phyloP scores from a whole-genome alignment of 2,797 vertebrate species.

The Coregonus suidteri region DNA sequence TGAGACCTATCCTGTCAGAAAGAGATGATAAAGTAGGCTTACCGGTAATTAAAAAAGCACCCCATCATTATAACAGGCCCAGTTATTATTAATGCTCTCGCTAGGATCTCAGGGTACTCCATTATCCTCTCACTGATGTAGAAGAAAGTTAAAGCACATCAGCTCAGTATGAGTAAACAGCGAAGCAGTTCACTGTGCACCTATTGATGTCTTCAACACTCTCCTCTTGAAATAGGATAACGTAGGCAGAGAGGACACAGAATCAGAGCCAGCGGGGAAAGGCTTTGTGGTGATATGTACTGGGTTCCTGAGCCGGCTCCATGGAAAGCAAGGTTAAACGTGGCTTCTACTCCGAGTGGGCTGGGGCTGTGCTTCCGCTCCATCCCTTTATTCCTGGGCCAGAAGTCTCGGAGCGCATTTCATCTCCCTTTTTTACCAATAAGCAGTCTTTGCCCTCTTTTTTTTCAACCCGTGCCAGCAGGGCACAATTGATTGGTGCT shows the following conservation, averaged over 20 bases:
- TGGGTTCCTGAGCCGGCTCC: background rate
- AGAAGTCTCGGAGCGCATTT: conserved; percentile 43
- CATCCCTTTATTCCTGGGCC: conserved; percentile 34
- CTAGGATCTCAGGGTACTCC: background rate
- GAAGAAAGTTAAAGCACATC: too few relatives aligned
- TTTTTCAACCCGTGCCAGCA: conserved; percentile 53
- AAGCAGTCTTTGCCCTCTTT: conserved; percentile 44
- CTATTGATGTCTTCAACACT: conserved; percentile 13
- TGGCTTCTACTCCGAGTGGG: conserved; percentile 20
- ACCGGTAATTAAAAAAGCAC: background rate
- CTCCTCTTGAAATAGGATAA: conserved; percentile 8
- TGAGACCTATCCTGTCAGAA: background rate
- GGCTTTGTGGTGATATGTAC: background rate
- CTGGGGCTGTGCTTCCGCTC: conserved; percentile 6
- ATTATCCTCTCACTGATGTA: background rate
- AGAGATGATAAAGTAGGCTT: background rate
- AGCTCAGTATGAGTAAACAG: background rate
- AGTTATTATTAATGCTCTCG: background rate
- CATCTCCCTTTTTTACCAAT: conserved; percentile 59
- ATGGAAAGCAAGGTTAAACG: conserved; percentile 31
- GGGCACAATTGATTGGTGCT: conserved; percentile 58
- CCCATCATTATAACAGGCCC: background rate
- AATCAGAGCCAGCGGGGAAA: background rate
- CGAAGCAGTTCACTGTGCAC: background rate
- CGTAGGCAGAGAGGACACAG: conserved; percentile 3